phyloP scores from a whole-genome alignment of 2,113 vertebrate genomes.

The Pontoporia blainvillei region DNA sequence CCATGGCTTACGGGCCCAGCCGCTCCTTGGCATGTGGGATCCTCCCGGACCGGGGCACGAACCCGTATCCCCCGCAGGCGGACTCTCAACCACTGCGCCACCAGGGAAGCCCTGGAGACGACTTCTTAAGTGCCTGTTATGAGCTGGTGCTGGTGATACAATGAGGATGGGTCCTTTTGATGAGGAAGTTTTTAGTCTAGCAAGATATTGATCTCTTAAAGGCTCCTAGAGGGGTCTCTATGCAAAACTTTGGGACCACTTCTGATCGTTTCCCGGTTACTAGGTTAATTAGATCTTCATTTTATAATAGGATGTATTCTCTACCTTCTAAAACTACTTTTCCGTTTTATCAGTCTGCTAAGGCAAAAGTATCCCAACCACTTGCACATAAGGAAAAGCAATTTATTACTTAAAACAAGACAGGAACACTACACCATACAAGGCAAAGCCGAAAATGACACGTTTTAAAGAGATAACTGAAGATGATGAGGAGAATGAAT shows the following conservation, averaged over 20 bases:
- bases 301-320: background rate
- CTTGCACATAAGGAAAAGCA: slow-evolving; percentile 16
- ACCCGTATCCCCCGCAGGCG: too few species aligned
- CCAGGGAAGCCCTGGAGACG: background rate
- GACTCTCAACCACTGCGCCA: too few species aligned
- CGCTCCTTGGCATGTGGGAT: too few species aligned
- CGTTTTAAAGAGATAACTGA: slow-evolving; percentile 22
- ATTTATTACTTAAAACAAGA: slow-evolving; percentile 16
- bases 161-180: background rate
- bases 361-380: background rate
- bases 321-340: slow-evolving; percentile 15
- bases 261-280: background rate
- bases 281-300: background rate
- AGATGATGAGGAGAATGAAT: background rate
- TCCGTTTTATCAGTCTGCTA: slow-evolving; percentile 8
- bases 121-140: background rate
- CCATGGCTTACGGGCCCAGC: too few species aligned
- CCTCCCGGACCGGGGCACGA: too few species aligned
- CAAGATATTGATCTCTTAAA: background rate
- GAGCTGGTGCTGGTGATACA: background rate
- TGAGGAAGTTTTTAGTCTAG: background rate
- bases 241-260: background rate
- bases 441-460: slow-evolving; percentile 31
- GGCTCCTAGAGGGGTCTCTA: background rate
- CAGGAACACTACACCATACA: background rate